Evolutionary conservation across 2,113 vertebrate genomes (phyloP).

Genomic region (Cettia cetti): DNA sequence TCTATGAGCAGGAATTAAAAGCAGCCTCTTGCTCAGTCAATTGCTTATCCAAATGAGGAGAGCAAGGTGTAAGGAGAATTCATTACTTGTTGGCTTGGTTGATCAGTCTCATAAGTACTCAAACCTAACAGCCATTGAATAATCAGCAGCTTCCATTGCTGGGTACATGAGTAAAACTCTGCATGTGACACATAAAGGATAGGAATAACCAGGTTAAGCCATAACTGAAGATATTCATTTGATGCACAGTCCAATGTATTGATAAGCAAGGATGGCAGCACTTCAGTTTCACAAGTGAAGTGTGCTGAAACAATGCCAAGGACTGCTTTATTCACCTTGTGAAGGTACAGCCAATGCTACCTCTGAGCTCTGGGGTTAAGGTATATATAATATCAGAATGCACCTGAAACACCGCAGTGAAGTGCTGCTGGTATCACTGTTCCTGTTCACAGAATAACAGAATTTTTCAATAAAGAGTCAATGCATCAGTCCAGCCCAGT

Average conservation of each 20-base stretch:
- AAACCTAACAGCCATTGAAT: neutral
- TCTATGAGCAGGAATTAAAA: neutral
- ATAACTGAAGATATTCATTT: neutral
- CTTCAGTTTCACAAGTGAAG: neutral
- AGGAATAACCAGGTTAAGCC: neutral
- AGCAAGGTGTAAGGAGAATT: slow-evolving; percentile 16
- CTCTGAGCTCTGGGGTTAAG: neutral
- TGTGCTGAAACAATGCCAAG: neutral
- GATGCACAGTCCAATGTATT: neutral
- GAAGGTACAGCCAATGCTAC: neutral
- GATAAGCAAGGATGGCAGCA: neutral
- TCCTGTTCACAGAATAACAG: neutral
- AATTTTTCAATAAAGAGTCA: neutral
- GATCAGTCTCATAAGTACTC: neutral
- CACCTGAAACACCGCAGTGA: neutral
- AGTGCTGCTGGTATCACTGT: neutral
- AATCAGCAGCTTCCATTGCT: neutral
- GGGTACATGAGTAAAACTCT: neutral
- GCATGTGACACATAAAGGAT: neutral
- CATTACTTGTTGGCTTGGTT: neutral
- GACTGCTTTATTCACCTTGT: neutral
- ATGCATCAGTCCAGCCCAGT: neutral
- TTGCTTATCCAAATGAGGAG: slow-evolving; percentile 24
- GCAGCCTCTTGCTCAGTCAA: neutral
- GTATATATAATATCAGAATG: neutral